A percentile compares a stretch with the other conserved stretches of the same genome.
phyloP scores from a whole-genome alignment of 53 echinoderm and acorn worm genomes.

The Astropecten irregularis region DNA sequence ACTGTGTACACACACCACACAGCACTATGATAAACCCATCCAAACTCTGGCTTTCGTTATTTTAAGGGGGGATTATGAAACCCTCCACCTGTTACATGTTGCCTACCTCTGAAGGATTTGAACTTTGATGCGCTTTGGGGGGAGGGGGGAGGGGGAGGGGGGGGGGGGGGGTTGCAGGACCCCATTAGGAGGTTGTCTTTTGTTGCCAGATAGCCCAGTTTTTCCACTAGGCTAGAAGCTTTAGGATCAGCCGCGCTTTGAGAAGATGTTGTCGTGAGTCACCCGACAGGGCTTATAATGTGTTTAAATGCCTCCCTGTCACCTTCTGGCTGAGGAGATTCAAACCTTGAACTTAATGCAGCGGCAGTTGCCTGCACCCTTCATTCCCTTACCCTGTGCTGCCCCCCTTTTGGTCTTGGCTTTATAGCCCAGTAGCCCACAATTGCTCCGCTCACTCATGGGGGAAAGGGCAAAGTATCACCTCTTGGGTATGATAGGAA shows the following conservation, averaged over 20 bases:
- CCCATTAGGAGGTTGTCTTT: background rate
- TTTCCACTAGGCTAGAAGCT: background rate
- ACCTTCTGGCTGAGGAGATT: background rate
- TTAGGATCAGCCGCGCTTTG: conserved; percentile 24
- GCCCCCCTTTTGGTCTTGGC: too few relatives aligned
- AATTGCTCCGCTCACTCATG: too few relatives aligned
- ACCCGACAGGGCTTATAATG: background rate
- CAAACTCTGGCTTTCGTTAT: too few relatives aligned
- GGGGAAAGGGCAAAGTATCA: too few relatives aligned
- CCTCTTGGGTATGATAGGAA: too few relatives aligned
- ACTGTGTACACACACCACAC: background rate
- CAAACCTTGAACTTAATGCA: conserved; percentile 2
- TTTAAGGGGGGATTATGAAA: conserved; percentile 1
- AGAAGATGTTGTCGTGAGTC: background rate
- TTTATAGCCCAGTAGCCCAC: too few relatives aligned
- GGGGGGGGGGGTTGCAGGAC: background rate
- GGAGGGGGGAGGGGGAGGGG: background rate
- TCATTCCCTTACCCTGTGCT: background rate
- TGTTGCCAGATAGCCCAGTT: conserved; percentile 39
- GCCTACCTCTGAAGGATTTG: conserved; percentile 22
- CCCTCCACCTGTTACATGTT: background rate
- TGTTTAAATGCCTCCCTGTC: background rate
- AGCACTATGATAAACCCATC: too few relatives aligned
- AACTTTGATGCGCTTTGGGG: conserved; percentile 29
- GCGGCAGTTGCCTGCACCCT: background rate